Evolutionary conservation across 2,113 vertebrate genomes (phyloP), one percentile per base, ranked within the genome.

Genomic region (Pleuronectes platessa): DNA sequence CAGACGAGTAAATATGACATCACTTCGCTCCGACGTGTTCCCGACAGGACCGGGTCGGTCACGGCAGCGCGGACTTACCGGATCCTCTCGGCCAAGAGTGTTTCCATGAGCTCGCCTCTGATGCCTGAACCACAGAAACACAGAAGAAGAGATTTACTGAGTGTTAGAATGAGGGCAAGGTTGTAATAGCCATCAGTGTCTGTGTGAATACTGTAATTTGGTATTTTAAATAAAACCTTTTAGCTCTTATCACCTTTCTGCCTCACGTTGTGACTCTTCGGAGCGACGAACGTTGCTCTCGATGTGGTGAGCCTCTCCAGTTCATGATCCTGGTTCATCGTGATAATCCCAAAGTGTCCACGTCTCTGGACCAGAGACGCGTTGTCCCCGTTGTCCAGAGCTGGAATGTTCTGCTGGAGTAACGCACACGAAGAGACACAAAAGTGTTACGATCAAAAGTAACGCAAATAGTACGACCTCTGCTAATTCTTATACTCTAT

Each of bases 91-190:
- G 88, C 49, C 4, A 93, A 58, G 2, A 86, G 47, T 81, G 89
- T 93, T 78, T 93, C 86, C 86, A 94, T 62, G 76, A 90, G 85
- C 73, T 95, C 92, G 3, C 70, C 20, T 74, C 93, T 88, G 58
- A 76, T 54, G 68, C 92, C 93, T 94, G 82, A 40, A 74, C 27
- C 27, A 26, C 51, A 58, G 35, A 78, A 76, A 90, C 18, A 83
- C 15, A 79, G 68, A 76, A 74, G 55, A 84, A 40, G 10, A 69
- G 42, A 75, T 24, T 27, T 68, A 60, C 3, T 17, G 56, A 51
- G 31, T 31, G 31, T 31, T 1, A 31, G 31, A 31, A 31, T 31
- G 31, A 31, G 31, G 7, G 5, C 31, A 7, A 31, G 31, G 31
- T 7, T 31, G 31, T 31, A 31, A 6, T 31, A 31, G 6, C 31